Percentiles rank a stretch among this genome's conserved stretches.
These are phyloP conservation scores for Pomacea maculata DNA, from an alignment of 1,140 invertebrate genomes.

Conservation along the genomic window DNA sequence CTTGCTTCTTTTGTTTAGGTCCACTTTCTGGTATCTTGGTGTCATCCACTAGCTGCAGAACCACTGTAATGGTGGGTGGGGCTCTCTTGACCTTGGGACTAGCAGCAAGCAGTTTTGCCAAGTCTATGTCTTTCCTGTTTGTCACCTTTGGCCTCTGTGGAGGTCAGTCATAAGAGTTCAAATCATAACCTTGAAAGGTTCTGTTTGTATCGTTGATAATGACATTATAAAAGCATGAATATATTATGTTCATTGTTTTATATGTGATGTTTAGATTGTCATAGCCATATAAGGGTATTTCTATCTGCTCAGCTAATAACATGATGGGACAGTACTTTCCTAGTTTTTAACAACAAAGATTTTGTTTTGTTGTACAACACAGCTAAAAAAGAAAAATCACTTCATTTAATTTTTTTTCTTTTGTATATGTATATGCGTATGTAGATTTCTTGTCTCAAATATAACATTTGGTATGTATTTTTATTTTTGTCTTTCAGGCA, in stretches of 20 bases:
- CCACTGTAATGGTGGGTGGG: conserved; percentile 26
- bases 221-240: too few species aligned
- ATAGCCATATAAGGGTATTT: background rate
- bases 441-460: too few species aligned
- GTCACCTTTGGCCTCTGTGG: conserved; percentile 24
- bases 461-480: background rate
- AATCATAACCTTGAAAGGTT: too few species aligned
- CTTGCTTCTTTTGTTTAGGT: background rate
- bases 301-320: background rate
- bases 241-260: background rate
- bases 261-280: background rate
- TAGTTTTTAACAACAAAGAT: too few species aligned
- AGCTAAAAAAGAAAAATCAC: too few species aligned
- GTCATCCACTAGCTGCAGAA: conserved; percentile 24
- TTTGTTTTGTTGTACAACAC: too few species aligned
- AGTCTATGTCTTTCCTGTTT: conserved; percentile 13
- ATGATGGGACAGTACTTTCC: too few species aligned
- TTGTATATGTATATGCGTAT: too few species aligned
- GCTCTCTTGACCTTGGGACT: conserved; percentile 21
- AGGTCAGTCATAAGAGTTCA: conserved; percentile 5
- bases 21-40: conserved; percentile 4
- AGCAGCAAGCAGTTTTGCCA: conserved; percentile 20
- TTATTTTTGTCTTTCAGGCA: conserved; percentile 7
- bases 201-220: too few species aligned
- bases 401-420: too few species aligned